Conservation (phyloP, 2,797 vertebrate genomes). For the Parotocinclus haroldoi region DNA sequence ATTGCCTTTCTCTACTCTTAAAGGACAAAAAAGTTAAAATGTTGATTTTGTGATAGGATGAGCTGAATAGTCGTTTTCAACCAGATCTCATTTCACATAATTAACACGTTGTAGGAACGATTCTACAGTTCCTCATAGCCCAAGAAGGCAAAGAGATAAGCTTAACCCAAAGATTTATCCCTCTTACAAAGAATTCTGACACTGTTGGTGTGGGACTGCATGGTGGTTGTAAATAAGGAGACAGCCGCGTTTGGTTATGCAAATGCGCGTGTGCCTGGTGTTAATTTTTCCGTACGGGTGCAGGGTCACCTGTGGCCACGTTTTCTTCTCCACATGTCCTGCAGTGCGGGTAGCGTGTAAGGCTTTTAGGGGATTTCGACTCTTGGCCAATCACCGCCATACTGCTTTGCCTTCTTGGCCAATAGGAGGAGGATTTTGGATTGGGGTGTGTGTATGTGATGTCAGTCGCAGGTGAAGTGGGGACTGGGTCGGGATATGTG, state of each 20-base stretch:
- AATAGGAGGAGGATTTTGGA: neutral
- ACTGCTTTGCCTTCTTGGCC: neutral
- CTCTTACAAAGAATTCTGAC: neutral
- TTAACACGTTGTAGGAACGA: too few species aligned
- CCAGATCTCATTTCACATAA: too few species aligned
- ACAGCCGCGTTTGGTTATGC: slow-evolving; percentile 5
- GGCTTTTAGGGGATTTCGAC: neutral
- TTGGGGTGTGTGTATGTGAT: slow-evolving; percentile 1
- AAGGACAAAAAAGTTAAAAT: too few species aligned
- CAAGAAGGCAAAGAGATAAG: neutral
- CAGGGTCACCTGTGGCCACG: neutral
- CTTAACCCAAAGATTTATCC: neutral
- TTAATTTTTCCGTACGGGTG: slow-evolving; percentile 6
- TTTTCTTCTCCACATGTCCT: slow-evolving; percentile 2
- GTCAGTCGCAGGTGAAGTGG: slow-evolving; percentile 26
- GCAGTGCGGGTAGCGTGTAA: neutral
- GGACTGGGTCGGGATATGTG: slow-evolving; percentile 6
- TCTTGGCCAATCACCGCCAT: neutral
- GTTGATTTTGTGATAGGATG: too few species aligned
- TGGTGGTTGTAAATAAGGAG: neutral
- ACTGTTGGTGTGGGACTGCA: neutral
- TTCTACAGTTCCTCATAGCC: too few species aligned
- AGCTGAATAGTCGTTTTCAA: too few species aligned
- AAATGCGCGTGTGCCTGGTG: slow-evolving; percentile 13
- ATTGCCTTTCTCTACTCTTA: too few species aligned